Evolutionary conservation across 2,797 vertebrate species (phyloP).

Genomic region (Paratrypauchen microcephalus): DNA sequence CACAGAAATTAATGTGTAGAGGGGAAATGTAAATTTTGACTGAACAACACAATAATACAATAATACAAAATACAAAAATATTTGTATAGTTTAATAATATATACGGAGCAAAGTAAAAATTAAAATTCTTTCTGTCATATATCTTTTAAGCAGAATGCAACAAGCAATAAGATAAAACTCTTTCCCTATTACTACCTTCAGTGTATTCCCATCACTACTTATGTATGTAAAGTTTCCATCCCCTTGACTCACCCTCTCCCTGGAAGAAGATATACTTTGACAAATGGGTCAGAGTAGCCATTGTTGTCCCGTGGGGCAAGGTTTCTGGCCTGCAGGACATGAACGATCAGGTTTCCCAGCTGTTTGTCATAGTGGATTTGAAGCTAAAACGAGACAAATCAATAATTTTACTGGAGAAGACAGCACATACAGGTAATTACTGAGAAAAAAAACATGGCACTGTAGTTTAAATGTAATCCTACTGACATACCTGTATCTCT

Average conservation of each 20-base stretch:
- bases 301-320: slow-evolving; percentile 92
- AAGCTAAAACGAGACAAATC: slow-evolving; percentile 78
- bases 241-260: slow-evolving; percentile 91
- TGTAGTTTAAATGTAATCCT: background rate
- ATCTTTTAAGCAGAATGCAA: background rate
- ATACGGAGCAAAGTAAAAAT: background rate
- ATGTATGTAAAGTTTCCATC: slow-evolving; percentile 18
- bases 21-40: background rate
- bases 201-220: background rate
- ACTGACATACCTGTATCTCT: slow-evolving; percentile 90
- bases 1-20: background rate
- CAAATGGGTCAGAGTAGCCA: slow-evolving; percentile 96
- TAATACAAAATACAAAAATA: slow-evolving; percentile 2
- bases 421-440: background rate
- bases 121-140: background rate
- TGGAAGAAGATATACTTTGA: slow-evolving; percentile 97
- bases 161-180: background rate
- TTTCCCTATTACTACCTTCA: background rate
- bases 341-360: slow-evolving; percentile 95
- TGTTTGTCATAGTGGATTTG: slow-evolving; percentile 98
- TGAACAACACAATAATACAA: background rate
- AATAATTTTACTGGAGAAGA: background rate
- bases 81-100: background rate
- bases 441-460: background rate
- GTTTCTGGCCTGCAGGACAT: slow-evolving; percentile 96